Percentiles rank a stretch among this genome's conserved stretches.
phyloP scores from a whole-genome alignment of 2,888 invertebrate genomes.

The Drosophila neonasuta region DNA sequence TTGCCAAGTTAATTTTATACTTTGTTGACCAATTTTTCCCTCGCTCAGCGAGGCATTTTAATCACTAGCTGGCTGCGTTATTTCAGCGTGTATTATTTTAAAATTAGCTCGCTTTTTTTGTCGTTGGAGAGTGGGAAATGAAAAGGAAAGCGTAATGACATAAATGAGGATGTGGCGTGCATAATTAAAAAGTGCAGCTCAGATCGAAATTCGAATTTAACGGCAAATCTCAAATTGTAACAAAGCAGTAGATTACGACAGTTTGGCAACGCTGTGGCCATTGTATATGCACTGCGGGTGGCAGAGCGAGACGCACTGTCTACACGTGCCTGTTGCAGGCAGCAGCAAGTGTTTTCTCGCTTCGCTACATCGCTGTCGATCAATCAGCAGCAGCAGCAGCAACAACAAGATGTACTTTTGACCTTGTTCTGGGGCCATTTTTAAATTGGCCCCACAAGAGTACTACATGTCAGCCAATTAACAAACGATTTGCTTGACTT shows the following conservation, averaged over 20 bases:
- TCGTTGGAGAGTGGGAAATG: background rate
- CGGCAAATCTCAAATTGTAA: background rate
- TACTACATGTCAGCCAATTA: constrained; percentile 57
- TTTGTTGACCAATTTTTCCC: constrained; percentile 26
- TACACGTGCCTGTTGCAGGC: background rate
- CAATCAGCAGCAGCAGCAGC: background rate
- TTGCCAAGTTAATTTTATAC: constrained; percentile 56
- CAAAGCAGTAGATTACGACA: background rate
- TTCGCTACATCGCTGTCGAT: constrained; percentile 14
- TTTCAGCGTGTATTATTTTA: constrained; percentile 44
- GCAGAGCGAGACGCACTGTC: background rate
- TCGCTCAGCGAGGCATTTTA: constrained; percentile 7
- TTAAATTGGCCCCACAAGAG: constrained; percentile 36
- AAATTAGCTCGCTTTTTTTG: constrained; percentile 27
- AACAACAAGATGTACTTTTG: constrained; percentile 8
- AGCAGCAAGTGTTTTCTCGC: constrained; percentile 1
- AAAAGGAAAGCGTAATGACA: background rate
- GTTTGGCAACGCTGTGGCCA: constrained; percentile 1
- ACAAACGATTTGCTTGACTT: constrained; percentile 65
- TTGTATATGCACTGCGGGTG: background rate
- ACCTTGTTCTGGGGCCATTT: constrained; percentile 9
- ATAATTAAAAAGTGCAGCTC: constrained; percentile 25
- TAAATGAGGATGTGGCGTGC: constrained; percentile 3
- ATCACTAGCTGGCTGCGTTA: constrained; percentile 8
- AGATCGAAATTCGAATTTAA: background rate